Evolutionary conservation across 2,797 vertebrate species (phyloP).

Genomic region (Arctocebus calabarensis): DNA sequence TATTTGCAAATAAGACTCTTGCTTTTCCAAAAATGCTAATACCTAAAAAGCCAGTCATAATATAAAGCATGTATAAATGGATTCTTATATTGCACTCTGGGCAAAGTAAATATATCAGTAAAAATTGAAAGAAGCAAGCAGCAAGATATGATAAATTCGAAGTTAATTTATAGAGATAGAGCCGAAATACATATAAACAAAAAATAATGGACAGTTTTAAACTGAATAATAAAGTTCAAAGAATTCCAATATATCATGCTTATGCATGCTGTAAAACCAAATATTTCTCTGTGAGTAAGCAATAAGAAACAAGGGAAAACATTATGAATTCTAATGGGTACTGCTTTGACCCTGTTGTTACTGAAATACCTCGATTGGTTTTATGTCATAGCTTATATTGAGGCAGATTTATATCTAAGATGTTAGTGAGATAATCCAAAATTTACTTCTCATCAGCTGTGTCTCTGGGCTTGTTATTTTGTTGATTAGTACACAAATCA

Average conservation of each 20-base stretch:
- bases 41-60: slow-evolving; percentile 13
- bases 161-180: slow-evolving; percentile 27
- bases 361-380: not conserved
- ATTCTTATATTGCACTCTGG: not conserved
- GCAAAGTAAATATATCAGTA: slow-evolving; percentile 35
- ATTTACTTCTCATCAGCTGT: not conserved
- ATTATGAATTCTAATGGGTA: not conserved
- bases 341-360: not conserved
- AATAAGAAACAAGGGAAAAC: not conserved
- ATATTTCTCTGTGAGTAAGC: not conserved
- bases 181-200: not conserved
- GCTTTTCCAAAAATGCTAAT: slow-evolving; percentile 11
- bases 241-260: not conserved
- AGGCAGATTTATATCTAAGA: not conserved
- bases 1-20: slow-evolving; percentile 50
- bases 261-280: not conserved
- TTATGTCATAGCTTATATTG: not conserved
- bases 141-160: not conserved
- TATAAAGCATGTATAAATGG: not conserved
- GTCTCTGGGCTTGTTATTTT: not conserved
- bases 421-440: not conserved
- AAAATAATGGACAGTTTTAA: slow-evolving; percentile 40
- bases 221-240: slow-evolving; percentile 14
- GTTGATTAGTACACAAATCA: not conserved
- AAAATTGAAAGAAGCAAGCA: not conserved